Base-by-base conservation (phyloP, 1,140 invertebrate genomes). In the Zaprionus africanus region DNA sequence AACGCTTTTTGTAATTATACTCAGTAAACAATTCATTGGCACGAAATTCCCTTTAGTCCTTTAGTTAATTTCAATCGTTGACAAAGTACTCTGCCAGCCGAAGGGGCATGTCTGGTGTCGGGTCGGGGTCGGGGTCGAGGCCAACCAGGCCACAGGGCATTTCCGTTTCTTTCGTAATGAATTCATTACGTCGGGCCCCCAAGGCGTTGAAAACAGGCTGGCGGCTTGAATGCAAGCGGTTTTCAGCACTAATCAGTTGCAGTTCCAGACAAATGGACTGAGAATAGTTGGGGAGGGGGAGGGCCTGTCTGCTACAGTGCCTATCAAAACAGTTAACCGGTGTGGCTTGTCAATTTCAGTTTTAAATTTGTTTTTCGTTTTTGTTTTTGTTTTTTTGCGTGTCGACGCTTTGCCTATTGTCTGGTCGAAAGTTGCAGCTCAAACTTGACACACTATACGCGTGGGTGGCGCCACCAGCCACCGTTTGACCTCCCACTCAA, bases 181-280 rank as follows among this genome's bases (percentile, higher is more conserved):
- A 86, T 82, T 82, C 76, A 81, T 86, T 81, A 76, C 43, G 69
- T 64, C 64, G 28, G 2, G 7, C 5, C 41, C 41, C 41, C 51
- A 19, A 70, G 80, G 81, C 81, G 66, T 60, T 62, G 49, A 61
- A 73, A 78, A 66, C 56, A 68, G 31, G 22, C 62, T 31, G 57
- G n/a, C 9, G 17, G 36, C 82, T 17, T 46, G 36, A 82, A 85
- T 71, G 82, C 82, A 22, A 79, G 46, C 60, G 70, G 46, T 69
- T 81, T 81, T 72, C 70, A 81, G 43, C 67, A 67, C 82, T 79
- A 76, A 82, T 82, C 71, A 86, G 79, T 71, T 86, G 79, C 76
- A 81, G 54, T 68, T 57, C 36, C 38, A 58, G 36, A 66, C 59
- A 56, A 34, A 13, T 28, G 59, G 34, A 2, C 28, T 7, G 51